A percentile compares a stretch with the other conserved stretches of the same genome.
phyloP scores from a whole-genome alignment of 2,888 invertebrate genomes.

The Drosophila pegasa region DNA sequence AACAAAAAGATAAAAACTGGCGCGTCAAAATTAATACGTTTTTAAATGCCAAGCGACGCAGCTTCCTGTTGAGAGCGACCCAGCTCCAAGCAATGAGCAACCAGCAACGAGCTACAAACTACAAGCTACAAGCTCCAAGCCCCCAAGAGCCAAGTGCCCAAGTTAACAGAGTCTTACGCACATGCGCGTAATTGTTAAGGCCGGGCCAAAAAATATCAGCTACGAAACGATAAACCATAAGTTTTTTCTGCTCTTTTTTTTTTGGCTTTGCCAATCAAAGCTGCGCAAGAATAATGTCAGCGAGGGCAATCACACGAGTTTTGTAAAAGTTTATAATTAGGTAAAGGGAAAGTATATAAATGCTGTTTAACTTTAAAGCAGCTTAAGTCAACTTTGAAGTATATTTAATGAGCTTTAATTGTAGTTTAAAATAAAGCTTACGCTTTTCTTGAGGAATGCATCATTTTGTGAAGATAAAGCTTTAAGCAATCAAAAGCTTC shows the following conservation, averaged over 20 bases:
- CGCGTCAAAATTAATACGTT: conserved; percentile 81
- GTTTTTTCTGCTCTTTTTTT: conserved; percentile 36
- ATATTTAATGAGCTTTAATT: neutral
- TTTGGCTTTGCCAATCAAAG: conserved; percentile 50
- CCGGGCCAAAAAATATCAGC: conserved; percentile 15
- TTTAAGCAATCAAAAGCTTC: too few species aligned
- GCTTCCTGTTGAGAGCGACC: conserved; percentile 71
- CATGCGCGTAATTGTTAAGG: conserved; percentile 76
- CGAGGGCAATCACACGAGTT: neutral
- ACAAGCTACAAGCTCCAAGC: conserved; percentile 7
- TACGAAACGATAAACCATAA: conserved; percentile 38
- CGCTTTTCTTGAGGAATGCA: neutral
- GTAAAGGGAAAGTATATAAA: too few species aligned
- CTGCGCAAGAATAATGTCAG: neutral
- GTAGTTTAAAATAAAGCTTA: neutral
- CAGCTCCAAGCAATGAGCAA: conserved; percentile 5
- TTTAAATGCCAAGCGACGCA: conserved; percentile 78
- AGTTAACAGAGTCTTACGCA: conserved; percentile 70
- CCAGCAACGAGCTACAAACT: conserved; percentile 8
- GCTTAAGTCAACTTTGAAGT: neutral
- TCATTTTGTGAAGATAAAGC: too few species aligned
- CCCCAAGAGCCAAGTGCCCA: conserved; percentile 33
- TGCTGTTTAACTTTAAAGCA: neutral
- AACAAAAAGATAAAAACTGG: conserved; percentile 43
- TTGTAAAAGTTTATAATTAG: neutral